Evolutionary conservation across 2,797 vertebrate genomes (phyloP).

Genomic region (Trematomus bernacchii): DNA sequence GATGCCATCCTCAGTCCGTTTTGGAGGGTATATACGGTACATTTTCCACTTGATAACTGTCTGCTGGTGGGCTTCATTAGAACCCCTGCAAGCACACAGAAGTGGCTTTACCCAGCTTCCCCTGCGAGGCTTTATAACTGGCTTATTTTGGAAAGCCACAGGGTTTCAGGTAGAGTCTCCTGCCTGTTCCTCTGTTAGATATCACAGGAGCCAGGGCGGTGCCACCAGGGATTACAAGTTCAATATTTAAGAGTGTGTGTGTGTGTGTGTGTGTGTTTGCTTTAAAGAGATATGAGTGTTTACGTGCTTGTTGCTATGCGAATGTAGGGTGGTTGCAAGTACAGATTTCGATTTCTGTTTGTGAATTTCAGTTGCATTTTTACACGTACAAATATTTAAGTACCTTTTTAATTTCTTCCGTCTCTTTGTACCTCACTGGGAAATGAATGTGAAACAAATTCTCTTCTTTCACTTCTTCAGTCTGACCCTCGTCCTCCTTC

Average conservation of each 20-base stretch:
- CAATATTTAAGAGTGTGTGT: not conserved
- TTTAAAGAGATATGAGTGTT: slow-evolving; percentile 2
- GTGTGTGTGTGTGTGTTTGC: slow-evolving; percentile 3
- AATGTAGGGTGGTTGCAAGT: not conserved
- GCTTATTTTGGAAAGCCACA: slow-evolving; percentile 57
- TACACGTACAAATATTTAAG: not conserved
- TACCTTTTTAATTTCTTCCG: not conserved
- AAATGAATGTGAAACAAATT: not conserved
- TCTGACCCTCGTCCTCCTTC: not conserved
- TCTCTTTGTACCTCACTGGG: not conserved
- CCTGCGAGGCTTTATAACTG: slow-evolving; percentile 28
- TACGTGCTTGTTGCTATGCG: not conserved
- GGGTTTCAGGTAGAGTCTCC: slow-evolving; percentile 47
- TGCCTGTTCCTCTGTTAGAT: slow-evolving; percentile 28
- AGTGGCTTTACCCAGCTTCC: slow-evolving; percentile 29
- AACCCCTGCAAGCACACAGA: slow-evolving; percentile 24
- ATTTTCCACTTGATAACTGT: slow-evolving; percentile 49
- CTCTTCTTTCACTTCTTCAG: slow-evolving; percentile 5
- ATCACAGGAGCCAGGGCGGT: slow-evolving; percentile 13
- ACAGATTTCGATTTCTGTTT: not conserved
- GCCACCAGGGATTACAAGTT: slow-evolving; percentile 20
- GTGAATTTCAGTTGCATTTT: slow-evolving; percentile 7
- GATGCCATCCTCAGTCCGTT: slow-evolving; percentile 44
- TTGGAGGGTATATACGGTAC: slow-evolving; percentile 22
- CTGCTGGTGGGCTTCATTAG: slow-evolving; percentile 40